phyloP scores from a whole-genome alignment of 1,140 invertebrate genomes.

The Branchinecta lindahli region DNA sequence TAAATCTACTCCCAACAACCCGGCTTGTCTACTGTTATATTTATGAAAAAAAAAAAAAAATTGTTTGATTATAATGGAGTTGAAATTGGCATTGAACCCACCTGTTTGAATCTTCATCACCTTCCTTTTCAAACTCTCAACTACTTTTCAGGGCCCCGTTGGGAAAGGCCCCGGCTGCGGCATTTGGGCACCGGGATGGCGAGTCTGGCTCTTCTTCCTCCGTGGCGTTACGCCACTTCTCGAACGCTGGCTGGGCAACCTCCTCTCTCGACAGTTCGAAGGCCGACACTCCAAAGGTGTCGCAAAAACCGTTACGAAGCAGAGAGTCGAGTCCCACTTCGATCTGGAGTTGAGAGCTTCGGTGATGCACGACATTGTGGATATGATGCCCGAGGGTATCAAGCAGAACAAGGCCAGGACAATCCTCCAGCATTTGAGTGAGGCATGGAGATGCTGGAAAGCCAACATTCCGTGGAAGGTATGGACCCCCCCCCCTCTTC shows the following conservation, averaged over 20 bases:
- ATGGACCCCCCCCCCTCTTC: conserved; percentile 2
- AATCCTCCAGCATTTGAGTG: conserved; percentile 94
- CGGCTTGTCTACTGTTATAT: too few species aligned
- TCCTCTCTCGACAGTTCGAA: conserved; percentile 95
- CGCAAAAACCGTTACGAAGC: conserved; percentile 98
- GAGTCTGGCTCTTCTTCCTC: conserved; percentile 99
- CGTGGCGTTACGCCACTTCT: conserved; percentile 93
- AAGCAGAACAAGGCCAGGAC: conserved; percentile 99
- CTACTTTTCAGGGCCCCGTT: conserved; percentile 60
- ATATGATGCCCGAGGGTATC: conserved; percentile 99
- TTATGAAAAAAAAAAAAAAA: too few species aligned
- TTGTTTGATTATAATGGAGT: too few species aligned
- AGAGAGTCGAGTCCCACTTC: conserved; percentile 97
- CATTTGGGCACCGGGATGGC: conserved; percentile 98
- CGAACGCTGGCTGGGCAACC: conserved; percentile 94
- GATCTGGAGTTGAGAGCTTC: conserved; percentile 94
- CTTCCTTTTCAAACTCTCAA: conserved; percentile 12
- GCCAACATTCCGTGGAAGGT: conserved; percentile 99
- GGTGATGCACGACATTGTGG: conserved; percentile 98
- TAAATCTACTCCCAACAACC: too few species aligned
- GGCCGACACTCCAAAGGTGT: conserved; percentile 97
- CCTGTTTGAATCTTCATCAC: neutral
- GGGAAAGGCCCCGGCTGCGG: conserved; percentile 98
- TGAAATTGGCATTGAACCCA: too few species aligned
- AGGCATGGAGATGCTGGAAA: conserved; percentile 99